Evolutionary conservation across 1,140 invertebrate species (phyloP).

Genomic region (Carcinoscorpius rotundicauda): DNA sequence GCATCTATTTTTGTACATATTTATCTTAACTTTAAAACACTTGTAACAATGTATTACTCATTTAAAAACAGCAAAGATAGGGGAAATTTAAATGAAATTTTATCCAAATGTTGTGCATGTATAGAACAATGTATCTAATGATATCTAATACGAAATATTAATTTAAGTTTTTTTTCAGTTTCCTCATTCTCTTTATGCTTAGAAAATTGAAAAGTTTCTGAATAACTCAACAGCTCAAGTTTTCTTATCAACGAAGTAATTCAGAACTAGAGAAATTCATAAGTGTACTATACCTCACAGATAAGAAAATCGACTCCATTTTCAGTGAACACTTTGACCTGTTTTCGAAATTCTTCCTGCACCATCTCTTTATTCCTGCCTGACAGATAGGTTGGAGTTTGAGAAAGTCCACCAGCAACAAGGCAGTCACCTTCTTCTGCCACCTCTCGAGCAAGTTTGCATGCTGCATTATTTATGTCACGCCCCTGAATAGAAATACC

Average conservation of each 20-base stretch:
- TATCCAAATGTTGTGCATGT: no score
- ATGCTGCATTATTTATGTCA: constrained; percentile 32
- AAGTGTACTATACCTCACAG: constrained; percentile 30
- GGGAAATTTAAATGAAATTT: no score
- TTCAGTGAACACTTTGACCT: constrained; percentile 33
- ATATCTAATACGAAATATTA: no score
- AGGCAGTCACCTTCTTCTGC: constrained; percentile 32
- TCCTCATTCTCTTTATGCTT: no score
- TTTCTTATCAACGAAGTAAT: no score
- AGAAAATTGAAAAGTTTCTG: neutral
- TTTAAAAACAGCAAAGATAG: no score
- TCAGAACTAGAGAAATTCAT: no score
- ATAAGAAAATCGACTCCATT: constrained; percentile 35
- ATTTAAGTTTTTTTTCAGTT: no score
- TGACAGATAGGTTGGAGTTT: constrained; percentile 34
- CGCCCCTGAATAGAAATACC: constrained; percentile 22
- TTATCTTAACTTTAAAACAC: no score
- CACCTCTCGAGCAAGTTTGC: constrained; percentile 30
- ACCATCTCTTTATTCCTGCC: constrained; percentile 25
- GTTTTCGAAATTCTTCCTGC: constrained; percentile 32
- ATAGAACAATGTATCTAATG: no score
- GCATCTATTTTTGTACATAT: no score
- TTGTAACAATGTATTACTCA: no score
- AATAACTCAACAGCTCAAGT: neutral
- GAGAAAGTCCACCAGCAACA: constrained; percentile 30